Evolutionary conservation across 2,888 invertebrate species (phyloP).

Genomic region (Lingula anatina): DNA sequence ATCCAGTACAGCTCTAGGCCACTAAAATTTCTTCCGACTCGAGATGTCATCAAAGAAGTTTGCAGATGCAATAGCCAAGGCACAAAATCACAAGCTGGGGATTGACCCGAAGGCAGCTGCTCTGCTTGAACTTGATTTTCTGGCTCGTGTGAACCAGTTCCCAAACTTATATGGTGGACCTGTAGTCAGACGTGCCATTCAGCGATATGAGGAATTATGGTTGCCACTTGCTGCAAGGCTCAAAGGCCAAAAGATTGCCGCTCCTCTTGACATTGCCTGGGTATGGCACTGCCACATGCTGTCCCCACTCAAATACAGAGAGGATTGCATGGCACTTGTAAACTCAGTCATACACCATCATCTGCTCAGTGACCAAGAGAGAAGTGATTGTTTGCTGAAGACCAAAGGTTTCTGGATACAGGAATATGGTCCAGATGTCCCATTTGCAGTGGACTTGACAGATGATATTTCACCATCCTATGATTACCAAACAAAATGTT

Average conservation of each 20-base stretch:
- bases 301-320: slow-evolving; percentile 38
- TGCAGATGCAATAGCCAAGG: no score
- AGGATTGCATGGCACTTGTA: slow-evolving; percentile 34
- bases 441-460: no score
- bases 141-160: slow-evolving; percentile 27
- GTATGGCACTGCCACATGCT: slow-evolving; percentile 54
- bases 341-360: slow-evolving; percentile 51
- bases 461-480: background rate
- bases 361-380: no score
- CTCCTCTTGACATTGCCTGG: slow-evolving; percentile 56
- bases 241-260: slow-evolving; percentile 41
- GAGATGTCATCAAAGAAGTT: no score
- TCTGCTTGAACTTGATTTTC: slow-evolving; percentile 27
- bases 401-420: no score
- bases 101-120: slow-evolving; percentile 27
- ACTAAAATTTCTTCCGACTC: no score
- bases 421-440: no score
- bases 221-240: slow-evolving; percentile 51
- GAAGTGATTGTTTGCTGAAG: no score
- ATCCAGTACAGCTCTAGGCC: no score
- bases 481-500: slow-evolving; percentile 23
- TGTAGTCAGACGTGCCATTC: slow-evolving; percentile 50
- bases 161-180: slow-evolving; percentile 37
- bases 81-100: slow-evolving; percentile 12
- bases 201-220: slow-evolving; percentile 54